Conservation (phyloP, 2,113 vertebrate genomes). For the Nothocercus nigrocapillus region DNA sequence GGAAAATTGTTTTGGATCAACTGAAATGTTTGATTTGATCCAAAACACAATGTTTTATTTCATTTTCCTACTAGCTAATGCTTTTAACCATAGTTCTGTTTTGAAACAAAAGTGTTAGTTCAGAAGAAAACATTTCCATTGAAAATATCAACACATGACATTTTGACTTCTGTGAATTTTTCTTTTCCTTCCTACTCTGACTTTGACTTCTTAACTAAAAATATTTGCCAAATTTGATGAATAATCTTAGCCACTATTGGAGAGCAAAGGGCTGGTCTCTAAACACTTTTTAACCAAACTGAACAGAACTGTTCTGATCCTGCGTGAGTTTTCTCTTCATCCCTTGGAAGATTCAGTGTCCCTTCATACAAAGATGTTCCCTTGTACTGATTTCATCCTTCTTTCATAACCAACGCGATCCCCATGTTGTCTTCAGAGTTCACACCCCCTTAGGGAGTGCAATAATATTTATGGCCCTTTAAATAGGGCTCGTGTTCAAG, state of each 20-base stretch:
- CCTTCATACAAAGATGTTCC: background rate
- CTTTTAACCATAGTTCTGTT: conserved; percentile 29
- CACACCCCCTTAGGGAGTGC: background rate
- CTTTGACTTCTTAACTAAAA: conserved; percentile 39
- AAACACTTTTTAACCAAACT: background rate
- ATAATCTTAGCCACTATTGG: conserved; percentile 49
- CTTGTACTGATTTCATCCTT: background rate
- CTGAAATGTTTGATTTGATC: conserved; percentile 40
- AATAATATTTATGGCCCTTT: background rate
- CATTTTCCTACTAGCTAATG: conserved; percentile 52
- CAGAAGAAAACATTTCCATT: conserved; percentile 60
- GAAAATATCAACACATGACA: conserved; percentile 61
- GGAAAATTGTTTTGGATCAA: conserved; percentile 50
- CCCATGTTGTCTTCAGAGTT: accelerated
- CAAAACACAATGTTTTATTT: conserved; percentile 44
- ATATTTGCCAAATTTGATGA: conserved; percentile 55
- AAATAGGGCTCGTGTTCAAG: background rate
- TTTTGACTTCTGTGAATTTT: conserved; percentile 54
- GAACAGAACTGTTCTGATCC: background rate
- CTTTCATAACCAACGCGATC: accelerated
- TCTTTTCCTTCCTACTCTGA: conserved; percentile 17
- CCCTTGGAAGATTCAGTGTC: background rate
- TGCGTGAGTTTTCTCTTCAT: background rate
- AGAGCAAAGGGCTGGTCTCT: conserved; percentile 13
- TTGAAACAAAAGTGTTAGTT: conserved; percentile 60